These are phyloP conservation scores for Coregonus ussuriensis DNA, from an alignment of 2,797 vertebrate species.

Conservation along the genomic window DNA sequence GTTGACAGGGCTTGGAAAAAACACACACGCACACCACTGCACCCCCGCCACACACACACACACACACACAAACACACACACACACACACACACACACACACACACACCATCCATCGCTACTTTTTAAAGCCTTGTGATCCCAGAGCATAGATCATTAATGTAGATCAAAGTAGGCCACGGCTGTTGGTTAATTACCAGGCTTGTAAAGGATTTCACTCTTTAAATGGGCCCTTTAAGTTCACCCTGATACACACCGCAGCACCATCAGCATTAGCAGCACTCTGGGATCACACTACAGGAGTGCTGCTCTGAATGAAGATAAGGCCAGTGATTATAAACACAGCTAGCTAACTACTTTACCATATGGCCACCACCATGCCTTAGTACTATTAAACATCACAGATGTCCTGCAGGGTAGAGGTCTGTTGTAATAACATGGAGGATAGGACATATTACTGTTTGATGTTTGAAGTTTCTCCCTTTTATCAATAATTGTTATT, in stretches of 20 bases:
- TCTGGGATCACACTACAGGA: background rate
- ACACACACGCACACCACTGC: too few species aligned
- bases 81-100: background rate
- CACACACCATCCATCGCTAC: slow-evolving; percentile 4
- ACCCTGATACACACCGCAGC: background rate
- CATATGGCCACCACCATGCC: background rate
- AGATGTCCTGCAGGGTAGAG: too few species aligned
- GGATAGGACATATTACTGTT: background rate
- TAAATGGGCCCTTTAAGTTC: slow-evolving; percentile 52
- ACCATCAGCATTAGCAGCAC: background rate
- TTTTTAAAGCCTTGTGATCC: slow-evolving; percentile 62
- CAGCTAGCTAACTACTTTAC: background rate
- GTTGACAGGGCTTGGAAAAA: too few species aligned
- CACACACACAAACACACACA: too few species aligned
- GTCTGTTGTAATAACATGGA: too few species aligned
- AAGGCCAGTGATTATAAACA: background rate
- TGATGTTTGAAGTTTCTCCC: background rate
- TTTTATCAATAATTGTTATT: background rate
- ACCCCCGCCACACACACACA: too few species aligned
- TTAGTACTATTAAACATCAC: too few species aligned
- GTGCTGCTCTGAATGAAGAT: background rate
- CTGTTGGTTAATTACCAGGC: slow-evolving; percentile 62
- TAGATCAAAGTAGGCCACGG: slow-evolving; percentile 61
- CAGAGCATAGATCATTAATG: slow-evolving; percentile 59
- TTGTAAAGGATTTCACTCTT: slow-evolving; percentile 67